Percentiles rank a stretch among this genome's conserved stretches.
phyloP scores from a whole-genome alignment of 2,113 vertebrate species.

The Microcebus lehilahytsara region DNA sequence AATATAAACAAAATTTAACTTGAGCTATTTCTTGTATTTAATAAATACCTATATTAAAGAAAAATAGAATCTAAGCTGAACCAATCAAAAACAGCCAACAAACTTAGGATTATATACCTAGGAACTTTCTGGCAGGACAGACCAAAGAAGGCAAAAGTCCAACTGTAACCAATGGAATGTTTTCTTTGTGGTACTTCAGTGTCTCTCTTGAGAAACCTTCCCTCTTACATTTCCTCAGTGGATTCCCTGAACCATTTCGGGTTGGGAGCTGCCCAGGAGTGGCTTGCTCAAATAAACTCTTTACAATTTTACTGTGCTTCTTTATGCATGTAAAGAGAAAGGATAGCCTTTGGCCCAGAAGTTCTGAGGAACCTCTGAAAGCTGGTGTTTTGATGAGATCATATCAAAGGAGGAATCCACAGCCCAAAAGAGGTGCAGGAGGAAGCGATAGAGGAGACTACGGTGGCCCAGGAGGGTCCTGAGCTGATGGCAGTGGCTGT shows the following conservation, averaged over 20 bases:
- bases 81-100: background rate
- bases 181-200: background rate
- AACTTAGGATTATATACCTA: background rate
- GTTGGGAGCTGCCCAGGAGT: background rate
- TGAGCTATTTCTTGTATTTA: background rate
- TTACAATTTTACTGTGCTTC: background rate
- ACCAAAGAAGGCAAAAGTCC: background rate
- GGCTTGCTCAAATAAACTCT: background rate
- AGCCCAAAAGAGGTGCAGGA: background rate
- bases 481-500: background rate
- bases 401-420: background rate
- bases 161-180: background rate
- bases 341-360: background rate
- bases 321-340: background rate
- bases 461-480: too few species aligned
- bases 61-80: background rate
- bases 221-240: background rate
- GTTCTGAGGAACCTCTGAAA: background rate
- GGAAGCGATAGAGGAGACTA: too few species aligned
- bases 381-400: background rate
- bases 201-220: background rate
- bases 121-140: background rate
- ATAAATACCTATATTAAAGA: background rate
- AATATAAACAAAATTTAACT: background rate
- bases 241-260: background rate